Evolutionary conservation across 2,888 invertebrate species (phyloP).

Genomic region (Hypena proboscidalis): DNA sequence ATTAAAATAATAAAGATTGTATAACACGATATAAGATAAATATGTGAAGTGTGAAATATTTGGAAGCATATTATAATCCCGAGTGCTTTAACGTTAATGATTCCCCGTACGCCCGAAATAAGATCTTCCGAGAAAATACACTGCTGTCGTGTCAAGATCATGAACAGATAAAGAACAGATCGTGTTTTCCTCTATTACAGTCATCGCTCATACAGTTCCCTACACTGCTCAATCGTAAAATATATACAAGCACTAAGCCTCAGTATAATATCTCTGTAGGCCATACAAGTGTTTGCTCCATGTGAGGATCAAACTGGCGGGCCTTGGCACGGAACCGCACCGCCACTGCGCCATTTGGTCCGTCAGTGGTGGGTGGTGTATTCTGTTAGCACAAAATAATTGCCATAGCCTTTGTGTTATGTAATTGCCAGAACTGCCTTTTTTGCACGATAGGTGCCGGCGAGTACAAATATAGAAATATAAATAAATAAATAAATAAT

Average conservation of each 20-base stretch:
- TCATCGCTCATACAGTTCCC: no score
- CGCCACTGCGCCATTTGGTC: constrained; percentile 6
- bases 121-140: no score
- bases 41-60: not conserved
- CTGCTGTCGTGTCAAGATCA: no score
- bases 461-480: not conserved
- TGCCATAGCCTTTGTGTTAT: not conserved
- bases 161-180: no score
- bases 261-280: constrained; percentile 1
- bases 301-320: constrained; percentile 1
- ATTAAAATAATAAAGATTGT: no score
- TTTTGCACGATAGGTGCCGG: not conserved
- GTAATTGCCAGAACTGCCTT: not conserved
- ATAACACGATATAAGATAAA: no score
- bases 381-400: constrained; percentile 8
- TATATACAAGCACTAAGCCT: not conserved
- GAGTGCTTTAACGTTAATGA: not conserved
- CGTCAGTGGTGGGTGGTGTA: constrained; percentile 7
- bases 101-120: no score
- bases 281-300: constrained; percentile 3
- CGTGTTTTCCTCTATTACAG: no score
- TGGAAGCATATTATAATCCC: not conserved
- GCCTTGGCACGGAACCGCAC: constrained; percentile 12
- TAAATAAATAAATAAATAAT: no score
- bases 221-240: not conserved